A percentile compares a stretch with the other conserved stretches of the same genome.
Evolutionary conservation across 1,140 invertebrate genomes (phyloP).

Genomic region (Cyphomyrmex costatus): DNA sequence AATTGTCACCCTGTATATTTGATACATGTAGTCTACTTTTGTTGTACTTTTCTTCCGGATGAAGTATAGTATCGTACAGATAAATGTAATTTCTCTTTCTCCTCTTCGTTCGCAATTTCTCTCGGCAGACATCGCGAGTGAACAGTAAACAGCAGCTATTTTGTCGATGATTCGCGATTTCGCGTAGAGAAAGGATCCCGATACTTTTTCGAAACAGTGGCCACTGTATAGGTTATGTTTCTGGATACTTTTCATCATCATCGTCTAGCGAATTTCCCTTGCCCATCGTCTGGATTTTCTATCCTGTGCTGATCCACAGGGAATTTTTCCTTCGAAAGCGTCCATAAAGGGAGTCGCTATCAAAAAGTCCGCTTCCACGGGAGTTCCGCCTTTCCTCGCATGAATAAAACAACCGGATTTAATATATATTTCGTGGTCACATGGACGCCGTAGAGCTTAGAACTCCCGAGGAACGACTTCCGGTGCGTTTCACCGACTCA

Average conservation of each 20-base stretch:
- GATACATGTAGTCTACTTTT: not conserved
- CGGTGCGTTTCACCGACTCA: conserved; percentile 45
- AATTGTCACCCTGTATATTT: not conserved
- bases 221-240: not conserved
- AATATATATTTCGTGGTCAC: conserved; percentile 56
- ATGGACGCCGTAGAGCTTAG: conserved; percentile 30
- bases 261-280: conserved; percentile 33
- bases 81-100: conserved; percentile 16
- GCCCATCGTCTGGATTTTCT: not conserved
- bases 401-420: conserved; percentile 68
- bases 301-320: conserved; percentile 9
- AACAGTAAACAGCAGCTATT: conserved; percentile 44
- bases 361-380: conserved; percentile 25
- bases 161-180: conserved; percentile 38
- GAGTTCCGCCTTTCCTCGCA: conserved; percentile 25
- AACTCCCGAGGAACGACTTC: conserved; percentile 45
- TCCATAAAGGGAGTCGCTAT: conserved; percentile 48
- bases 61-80: not conserved
- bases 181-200: not conserved
- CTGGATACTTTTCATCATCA: conserved; percentile 17
- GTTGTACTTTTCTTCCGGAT: not conserved
- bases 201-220: not conserved
- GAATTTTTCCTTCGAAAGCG: conserved; percentile 33
- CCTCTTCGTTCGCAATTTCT: not conserved
- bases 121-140: conserved; percentile 4